Base-by-base conservation (phyloP, 1,140 invertebrate genomes). In the Homalodisca vitripennis region DNA sequence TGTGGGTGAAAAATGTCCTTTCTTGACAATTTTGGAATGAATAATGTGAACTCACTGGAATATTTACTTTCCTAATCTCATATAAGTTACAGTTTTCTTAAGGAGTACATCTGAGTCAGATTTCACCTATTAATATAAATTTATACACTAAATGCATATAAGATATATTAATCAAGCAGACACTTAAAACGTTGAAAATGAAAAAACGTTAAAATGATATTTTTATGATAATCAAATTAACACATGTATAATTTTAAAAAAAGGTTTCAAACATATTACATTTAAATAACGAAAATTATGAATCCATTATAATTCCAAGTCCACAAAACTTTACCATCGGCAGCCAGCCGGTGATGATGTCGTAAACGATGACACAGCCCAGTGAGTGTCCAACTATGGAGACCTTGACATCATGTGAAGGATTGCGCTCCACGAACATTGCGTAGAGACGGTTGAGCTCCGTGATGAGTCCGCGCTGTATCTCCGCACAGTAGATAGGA, bases 341-440 rank as follows among this genome's bases (percentile, higher is more conserved):
- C 46, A 74, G 84, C 87, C 88, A 92, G 26, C 88, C 87, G 31
- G 88, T 92, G 31, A 92, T 83, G 72, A 92, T 90, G 75, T 93
- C 91, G 78, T 92, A 92, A 0, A 87, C 84, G 71, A 93, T 92
- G 30, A 93, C 91, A 79, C 87, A 89, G 65, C 91, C 91, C n/a
- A 92, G 79, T 1, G 90, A 92, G 81, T 93, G 91, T 30, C 89
- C 90, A 46, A 91, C 81, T 65, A 91, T 85, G 34, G 89, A 92
- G 24, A 92, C 86, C 78, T 89, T 88, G 26, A 89, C 89, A 71
- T 86, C 84, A 80, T 85, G 88, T 22, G 80, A 81, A 1, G 90
- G 90, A 80, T 92, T 89, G 68, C 89, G 84, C 72, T 83, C 83
- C 64, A 85, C 83, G 76, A 92, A 92, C 82, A 87, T 86, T 30